phyloP scores from a whole-genome alignment of 1,140 invertebrate genomes.

The Meloidogyne floridensis region DNA sequence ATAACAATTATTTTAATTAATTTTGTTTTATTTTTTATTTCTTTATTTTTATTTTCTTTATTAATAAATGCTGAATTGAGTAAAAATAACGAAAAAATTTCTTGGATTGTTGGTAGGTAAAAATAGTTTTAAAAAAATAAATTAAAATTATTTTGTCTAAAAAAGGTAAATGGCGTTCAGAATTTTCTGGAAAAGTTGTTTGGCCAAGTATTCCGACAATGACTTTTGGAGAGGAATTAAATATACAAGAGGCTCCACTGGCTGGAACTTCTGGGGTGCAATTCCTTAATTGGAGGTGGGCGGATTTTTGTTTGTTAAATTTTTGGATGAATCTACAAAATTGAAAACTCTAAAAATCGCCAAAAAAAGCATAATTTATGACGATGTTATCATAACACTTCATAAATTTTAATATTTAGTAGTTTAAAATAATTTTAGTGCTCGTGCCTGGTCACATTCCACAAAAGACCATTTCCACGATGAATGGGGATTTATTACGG shows the following conservation, averaged over 20 bases:
- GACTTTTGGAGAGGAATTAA: slow-evolving; percentile 65
- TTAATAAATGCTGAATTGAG: slow-evolving; percentile 34
- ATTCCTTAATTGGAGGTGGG: slow-evolving; percentile 64
- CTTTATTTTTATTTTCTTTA: background rate
- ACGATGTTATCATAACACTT: too few species aligned
- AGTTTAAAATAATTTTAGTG: slow-evolving; percentile 45
- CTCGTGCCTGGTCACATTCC: slow-evolving; percentile 64
- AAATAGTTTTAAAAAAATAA: slow-evolving; percentile 8
- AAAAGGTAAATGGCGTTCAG: slow-evolving; percentile 63
- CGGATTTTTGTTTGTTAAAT: background rate
- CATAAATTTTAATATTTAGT: too few species aligned
- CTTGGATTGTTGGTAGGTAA: slow-evolving; percentile 35
- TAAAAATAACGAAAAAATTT: slow-evolving; percentile 38
- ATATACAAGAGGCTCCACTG: slow-evolving; percentile 59
- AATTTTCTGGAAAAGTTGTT: slow-evolving; percentile 61
- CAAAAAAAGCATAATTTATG: too few species aligned
- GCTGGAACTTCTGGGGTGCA: slow-evolving; percentile 62
- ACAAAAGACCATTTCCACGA: slow-evolving; percentile 66
- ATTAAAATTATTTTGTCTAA: slow-evolving; percentile 44
- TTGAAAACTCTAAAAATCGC: too few species aligned
- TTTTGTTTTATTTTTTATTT: slow-evolving; percentile 4
- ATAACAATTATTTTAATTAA: background rate
- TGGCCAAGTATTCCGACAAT: slow-evolving; percentile 66
- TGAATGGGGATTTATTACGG: slow-evolving; percentile 66
- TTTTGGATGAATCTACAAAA: background rate